phyloP scores from a whole-genome alignment of 1,140 invertebrate genomes.

The Papilio polytes region DNA sequence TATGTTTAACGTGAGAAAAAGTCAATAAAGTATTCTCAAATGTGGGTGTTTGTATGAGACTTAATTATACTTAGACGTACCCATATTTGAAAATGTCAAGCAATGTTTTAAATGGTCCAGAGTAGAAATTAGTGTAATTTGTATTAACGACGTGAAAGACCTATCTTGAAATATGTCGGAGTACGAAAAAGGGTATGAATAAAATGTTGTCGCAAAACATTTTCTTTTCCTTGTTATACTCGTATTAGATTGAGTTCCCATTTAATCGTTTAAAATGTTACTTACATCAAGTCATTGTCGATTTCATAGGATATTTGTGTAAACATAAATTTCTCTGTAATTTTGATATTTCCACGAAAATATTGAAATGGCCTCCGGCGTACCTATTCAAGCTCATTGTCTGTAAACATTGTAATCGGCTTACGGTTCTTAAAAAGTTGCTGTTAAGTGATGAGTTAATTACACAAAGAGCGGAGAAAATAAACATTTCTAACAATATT shows the following conservation, averaged over 20 bases:
- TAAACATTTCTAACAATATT: background rate
- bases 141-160: background rate
- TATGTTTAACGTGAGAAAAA: no score
- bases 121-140: background rate
- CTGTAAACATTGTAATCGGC: slow-evolving; percentile 29
- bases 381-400: slow-evolving; percentile 7
- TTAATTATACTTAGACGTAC: no score
- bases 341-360: background rate
- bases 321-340: background rate
- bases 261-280: background rate
- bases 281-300: background rate
- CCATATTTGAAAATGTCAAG: background rate
- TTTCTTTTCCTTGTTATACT: background rate
- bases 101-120: background rate
- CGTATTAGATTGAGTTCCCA: background rate
- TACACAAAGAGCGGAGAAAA: background rate
- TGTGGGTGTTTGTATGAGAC: no score
- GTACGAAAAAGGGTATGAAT: background rate
- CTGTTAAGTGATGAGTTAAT: slow-evolving; percentile 31
- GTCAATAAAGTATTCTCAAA: no score
- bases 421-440: slow-evolving; percentile 27
- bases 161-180: background rate
- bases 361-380: background rate
- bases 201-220: background rate
- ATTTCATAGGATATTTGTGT: background rate